Evolutionary conservation across 2,888 invertebrate species (phyloP).

Genomic region (Bellardia pandia): DNA sequence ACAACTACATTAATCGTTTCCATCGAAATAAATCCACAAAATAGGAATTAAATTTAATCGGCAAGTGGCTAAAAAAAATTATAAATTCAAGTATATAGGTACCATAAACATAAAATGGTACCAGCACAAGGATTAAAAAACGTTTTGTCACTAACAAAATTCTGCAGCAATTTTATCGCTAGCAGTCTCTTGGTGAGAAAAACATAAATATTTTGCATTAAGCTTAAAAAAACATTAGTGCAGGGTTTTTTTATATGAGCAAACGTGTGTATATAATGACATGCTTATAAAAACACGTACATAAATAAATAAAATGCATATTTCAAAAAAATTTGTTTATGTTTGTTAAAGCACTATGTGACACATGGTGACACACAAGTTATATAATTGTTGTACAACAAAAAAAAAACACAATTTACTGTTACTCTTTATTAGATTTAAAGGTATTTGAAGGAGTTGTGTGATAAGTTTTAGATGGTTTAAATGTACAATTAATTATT

Average conservation of each 20-base stretch:
- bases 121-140: too few relatives aligned
- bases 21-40: too few relatives aligned
- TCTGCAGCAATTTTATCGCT: not conserved
- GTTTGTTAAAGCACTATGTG: constrained; percentile 40
- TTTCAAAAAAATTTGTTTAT: constrained; percentile 42
- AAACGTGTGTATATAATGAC: too few relatives aligned
- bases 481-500: not conserved
- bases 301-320: constrained; percentile 14
- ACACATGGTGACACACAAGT: constrained; percentile 29
- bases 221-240: not conserved
- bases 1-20: too few relatives aligned
- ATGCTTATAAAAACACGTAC: not conserved
- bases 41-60: too few relatives aligned
- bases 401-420: not conserved
- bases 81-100: too few relatives aligned
- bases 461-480: not conserved
- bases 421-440: not conserved
- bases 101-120: too few relatives aligned
- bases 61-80: too few relatives aligned
- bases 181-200: not conserved
- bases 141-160: not conserved
- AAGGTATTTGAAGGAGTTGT: not conserved
- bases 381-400: not conserved
- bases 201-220: not conserved
- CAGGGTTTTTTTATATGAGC: not conserved